Conservation (phyloP, 2,888 invertebrate genomes). For the Leucoma salicis region DNA sequence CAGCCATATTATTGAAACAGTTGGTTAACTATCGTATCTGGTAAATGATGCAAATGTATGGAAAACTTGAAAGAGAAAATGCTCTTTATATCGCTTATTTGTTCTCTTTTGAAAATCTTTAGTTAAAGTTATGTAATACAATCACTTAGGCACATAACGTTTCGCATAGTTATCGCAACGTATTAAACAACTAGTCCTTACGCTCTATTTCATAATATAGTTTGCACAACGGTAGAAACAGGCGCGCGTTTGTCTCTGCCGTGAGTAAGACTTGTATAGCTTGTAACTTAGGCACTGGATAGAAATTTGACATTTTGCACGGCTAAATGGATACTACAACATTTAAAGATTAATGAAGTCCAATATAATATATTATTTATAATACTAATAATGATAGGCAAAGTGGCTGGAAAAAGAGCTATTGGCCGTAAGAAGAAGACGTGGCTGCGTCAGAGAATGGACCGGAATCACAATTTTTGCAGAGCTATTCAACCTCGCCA, state of each 20-base stretch:
- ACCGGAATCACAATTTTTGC: no score
- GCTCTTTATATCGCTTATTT: conserved; percentile 32
- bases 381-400: no score
- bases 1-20: conserved; percentile 62
- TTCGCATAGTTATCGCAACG: conserved; percentile 53
- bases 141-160: conserved; percentile 51
- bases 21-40: conserved; percentile 71
- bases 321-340: conserved; percentile 2
- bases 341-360: no score
- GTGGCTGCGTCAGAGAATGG: no score
- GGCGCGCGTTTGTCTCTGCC: conserved; percentile 50
- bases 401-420: no score
- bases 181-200: conserved; percentile 60
- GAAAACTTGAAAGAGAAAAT: conserved; percentile 58
- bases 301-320: conserved; percentile 8
- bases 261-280: conserved; percentile 26
- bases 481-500: no score
- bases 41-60: conserved; percentile 60
- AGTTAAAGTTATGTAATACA: conserved; percentile 64
- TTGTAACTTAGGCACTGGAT: conserved; percentile 23
- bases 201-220: conserved; percentile 70
- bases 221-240: conserved; percentile 64
- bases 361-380: no score
- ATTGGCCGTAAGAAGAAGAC: no score
- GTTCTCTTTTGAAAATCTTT: conserved; percentile 45